These are phyloP conservation scores for Condylura cristata DNA, from an alignment of 2,113 vertebrate genomes.

Conservation along the genomic window DNA sequence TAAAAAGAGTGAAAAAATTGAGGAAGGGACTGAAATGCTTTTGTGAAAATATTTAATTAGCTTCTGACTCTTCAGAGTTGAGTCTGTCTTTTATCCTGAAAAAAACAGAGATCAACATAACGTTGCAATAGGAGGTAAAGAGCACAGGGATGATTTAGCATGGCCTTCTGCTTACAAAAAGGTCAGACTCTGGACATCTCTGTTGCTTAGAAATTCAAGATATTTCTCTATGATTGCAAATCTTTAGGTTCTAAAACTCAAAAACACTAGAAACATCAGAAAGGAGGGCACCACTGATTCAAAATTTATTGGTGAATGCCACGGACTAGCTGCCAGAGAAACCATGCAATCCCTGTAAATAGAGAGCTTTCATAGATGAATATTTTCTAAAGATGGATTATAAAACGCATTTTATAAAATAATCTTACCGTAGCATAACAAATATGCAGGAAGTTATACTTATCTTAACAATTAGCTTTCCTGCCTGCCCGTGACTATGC, in stretches of 20 bases:
- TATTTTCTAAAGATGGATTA: not conserved
- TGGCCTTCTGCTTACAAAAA: conserved; percentile 65
- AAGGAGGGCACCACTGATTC: not conserved
- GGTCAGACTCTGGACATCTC: conserved; percentile 54
- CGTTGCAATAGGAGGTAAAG: conserved; percentile 25
- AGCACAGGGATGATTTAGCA: conserved; percentile 53
- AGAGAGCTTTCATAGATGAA: not conserved
- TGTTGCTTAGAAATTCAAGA: conserved; percentile 52
- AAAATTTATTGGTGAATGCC: conserved; percentile 19
- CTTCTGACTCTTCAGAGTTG: conserved; percentile 29
- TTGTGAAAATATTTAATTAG: conserved; percentile 33
- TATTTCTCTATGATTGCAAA: conserved; percentile 52
- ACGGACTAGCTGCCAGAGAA: not conserved
- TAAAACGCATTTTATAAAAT: conserved; percentile 12
- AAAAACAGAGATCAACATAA: conserved; percentile 11
- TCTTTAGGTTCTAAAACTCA: conserved; percentile 23
- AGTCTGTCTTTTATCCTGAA: conserved; percentile 30
- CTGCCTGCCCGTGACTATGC: no score
- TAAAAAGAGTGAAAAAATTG: not conserved
- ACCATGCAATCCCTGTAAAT: not conserved
- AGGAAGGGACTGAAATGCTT: not conserved
- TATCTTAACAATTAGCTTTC: not conserved
- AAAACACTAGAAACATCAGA: not conserved
- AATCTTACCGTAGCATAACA: not conserved
- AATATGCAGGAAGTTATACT: not conserved